Conservation (phyloP, 2,888 invertebrate genomes). For the Argynnis bischoffii region DNA sequence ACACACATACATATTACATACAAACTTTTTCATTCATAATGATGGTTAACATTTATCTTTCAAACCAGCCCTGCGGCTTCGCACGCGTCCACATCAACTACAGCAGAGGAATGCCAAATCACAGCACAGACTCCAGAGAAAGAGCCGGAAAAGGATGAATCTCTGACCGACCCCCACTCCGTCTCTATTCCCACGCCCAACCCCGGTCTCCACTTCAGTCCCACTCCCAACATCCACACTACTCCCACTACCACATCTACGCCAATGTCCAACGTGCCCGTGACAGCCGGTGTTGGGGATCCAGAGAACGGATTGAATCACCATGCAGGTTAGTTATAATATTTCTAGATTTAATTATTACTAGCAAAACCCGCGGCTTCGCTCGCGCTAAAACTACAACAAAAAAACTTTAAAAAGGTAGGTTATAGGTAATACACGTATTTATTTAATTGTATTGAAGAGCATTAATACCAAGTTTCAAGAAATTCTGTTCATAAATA, state of each 20-base stretch:
- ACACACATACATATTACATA: no score
- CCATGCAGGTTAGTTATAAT: slow-evolving; percentile 48
- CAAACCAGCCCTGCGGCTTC: slow-evolving; percentile 85
- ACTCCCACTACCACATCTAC: slow-evolving; percentile 46
- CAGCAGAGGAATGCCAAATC: slow-evolving; percentile 67
- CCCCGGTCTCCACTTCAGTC: slow-evolving; percentile 10
- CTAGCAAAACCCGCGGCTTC: no score
- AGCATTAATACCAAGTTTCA: no score
- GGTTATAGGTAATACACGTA: no score
- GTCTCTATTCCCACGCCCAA: slow-evolving; percentile 47
- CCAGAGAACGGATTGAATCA: slow-evolving; percentile 60
- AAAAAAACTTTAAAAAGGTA: no score
- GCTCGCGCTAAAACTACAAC: no score
- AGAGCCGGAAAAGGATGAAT: slow-evolving; percentile 58
- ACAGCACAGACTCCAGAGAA: slow-evolving; percentile 55
- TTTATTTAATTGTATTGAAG: no score
- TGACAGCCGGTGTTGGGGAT: slow-evolving; percentile 43
- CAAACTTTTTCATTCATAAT: no score
- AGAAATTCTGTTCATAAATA: no score
- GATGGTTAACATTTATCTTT: not conserved
- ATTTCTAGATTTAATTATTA: no score
- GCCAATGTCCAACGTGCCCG: slow-evolving; percentile 18
- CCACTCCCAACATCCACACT: slow-evolving; percentile 41
- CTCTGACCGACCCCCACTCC: slow-evolving; percentile 44
- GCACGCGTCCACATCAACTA: slow-evolving; percentile 85